A percentile compares a stretch with the other conserved stretches of the same genome.
These are phyloP conservation scores for Pseudorhombus dupliciocellatus DNA, from an alignment of 2,113 vertebrate genomes.

Conservation along the genomic window DNA sequence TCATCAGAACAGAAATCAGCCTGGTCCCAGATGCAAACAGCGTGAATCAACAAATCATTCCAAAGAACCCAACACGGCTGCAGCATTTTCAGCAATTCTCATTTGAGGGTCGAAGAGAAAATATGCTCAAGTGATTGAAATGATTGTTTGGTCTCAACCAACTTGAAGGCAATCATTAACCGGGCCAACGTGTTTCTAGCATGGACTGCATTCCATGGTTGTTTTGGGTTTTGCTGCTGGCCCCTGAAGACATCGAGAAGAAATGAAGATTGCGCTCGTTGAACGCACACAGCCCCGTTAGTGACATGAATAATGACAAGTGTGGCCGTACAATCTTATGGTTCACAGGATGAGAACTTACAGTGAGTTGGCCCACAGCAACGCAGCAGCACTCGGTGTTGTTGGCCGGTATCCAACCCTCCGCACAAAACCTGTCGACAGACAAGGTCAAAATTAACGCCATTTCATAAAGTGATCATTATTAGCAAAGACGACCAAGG, in stretches of 20 bases:
- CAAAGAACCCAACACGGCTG: constrained; percentile 30
- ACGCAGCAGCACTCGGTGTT: constrained; percentile 53
- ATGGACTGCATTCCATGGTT: constrained; percentile 49
- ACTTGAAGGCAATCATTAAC: constrained; percentile 30
- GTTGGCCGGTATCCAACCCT: constrained; percentile 46
- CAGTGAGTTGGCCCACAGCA: constrained; percentile 72
- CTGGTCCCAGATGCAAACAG: constrained; percentile 42
- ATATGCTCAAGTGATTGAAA: constrained; percentile 34
- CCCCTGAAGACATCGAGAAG: constrained; percentile 3
- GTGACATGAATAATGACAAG: neutral
- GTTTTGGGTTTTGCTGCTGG: too few species aligned
- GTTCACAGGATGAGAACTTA: constrained; percentile 54
- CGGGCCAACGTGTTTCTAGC: constrained; percentile 34
- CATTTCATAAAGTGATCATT: constrained; percentile 1
- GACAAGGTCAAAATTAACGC: neutral
- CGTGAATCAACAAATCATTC: constrained; percentile 45
- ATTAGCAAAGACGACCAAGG: constrained; percentile 2
- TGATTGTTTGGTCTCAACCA: constrained; percentile 20
- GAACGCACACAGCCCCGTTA: constrained; percentile 8
- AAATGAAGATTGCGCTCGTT: neutral
- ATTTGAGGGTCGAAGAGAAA: neutral
- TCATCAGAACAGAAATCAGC: neutral
- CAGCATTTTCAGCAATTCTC: constrained; percentile 13
- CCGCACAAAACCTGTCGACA: constrained; percentile 64
- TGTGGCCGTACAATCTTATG: neutral